Base-by-base conservation (phyloP, 2,113 vertebrate species). In the Cairina moschata region DNA sequence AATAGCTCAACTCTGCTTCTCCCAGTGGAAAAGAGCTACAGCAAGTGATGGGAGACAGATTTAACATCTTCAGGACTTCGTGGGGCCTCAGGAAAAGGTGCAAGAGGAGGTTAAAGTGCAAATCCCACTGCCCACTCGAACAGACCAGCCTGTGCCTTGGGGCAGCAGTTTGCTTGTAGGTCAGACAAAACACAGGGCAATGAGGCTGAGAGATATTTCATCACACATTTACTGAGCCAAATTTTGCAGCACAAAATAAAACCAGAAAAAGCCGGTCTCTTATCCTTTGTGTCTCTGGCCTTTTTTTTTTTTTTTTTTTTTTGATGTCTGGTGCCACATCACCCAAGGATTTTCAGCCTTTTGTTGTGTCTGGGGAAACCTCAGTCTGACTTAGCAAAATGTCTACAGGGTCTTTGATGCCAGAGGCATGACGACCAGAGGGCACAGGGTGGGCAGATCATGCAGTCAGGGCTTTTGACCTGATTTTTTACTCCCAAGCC, bases 11-110 rank as follows among this genome's bases (percentile, higher is more conserved):
- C 12, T 13, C 1, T 14, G 6, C n/a, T 67, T 5, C 4, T 75
- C 31, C 36, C 48, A 18, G 34, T 2, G 40, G 29, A 48, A 72
- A 66, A 28, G 9, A 42, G 29, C 23, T 75, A 25, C 8, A 7
- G 48, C 46, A 44, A 34, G 38, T 20, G 54, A 58, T 0, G 0
- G 26, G 17, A 16, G 59, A 86, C 12, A 8, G 16, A 9, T 4
- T 38, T 40, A 32, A 48, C 31, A 46, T 18, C 38, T 34, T 26
- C 44, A 72, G 36, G 28, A 36, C 38, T 34, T 22, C 46, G 8
- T 0, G 0, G 36, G 4, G 16, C 14, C 59, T 73, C 38, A 28
- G 46, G 42, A 29, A 17, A 52, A 69, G 42, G 25, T 77, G 17
- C 4, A 9, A 76, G 71, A 22, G 28, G 18, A 56, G 42, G 21